A percentile compares a stretch with the other conserved stretches of the same genome.
phyloP scores from a whole-genome alignment of 2,888 invertebrate species.

The Neoaliturus tenellus region DNA sequence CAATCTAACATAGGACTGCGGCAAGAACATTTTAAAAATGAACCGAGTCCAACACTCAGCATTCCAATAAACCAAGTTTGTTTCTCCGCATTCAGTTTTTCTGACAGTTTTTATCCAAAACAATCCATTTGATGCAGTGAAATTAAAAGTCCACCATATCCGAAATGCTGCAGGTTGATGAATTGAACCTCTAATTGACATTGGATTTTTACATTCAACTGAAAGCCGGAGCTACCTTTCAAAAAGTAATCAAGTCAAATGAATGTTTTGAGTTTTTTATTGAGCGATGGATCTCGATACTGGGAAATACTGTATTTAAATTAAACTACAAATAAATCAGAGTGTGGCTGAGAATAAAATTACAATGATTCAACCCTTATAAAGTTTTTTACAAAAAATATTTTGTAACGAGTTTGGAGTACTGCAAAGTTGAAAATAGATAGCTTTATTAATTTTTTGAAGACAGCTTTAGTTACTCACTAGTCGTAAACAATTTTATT shows the following conservation, averaged over 20 bases:
- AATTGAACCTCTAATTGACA: conserved; percentile 27
- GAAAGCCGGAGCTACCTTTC: background rate
- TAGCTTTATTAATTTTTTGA: no score
- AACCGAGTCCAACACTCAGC: background rate
- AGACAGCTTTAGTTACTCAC: no score
- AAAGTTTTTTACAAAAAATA: no score
- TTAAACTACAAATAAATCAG: no score
- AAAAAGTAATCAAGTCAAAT: conserved; percentile 31
- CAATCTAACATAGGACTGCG: no score
- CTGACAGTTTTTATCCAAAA: background rate
- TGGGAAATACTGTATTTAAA: background rate
- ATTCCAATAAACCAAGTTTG: background rate
- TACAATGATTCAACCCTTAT: no score
- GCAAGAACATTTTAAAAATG: no score
- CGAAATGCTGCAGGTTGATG: background rate
- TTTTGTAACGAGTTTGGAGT: no score
- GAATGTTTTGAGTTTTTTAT: conserved; percentile 21
- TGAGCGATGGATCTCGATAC: background rate
- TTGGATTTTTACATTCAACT: conserved; percentile 32
- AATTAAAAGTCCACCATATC: conserved; percentile 31
- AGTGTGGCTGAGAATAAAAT: no score
- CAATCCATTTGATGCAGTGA: conserved; percentile 35
- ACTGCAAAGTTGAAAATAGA: no score
- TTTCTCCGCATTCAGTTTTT: background rate
- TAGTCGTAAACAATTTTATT: no score